Evolutionary conservation across 1,140 invertebrate species (phyloP), one percentile per base, ranked within the genome.

Genomic region (Brachionus plicatilis): DNA sequence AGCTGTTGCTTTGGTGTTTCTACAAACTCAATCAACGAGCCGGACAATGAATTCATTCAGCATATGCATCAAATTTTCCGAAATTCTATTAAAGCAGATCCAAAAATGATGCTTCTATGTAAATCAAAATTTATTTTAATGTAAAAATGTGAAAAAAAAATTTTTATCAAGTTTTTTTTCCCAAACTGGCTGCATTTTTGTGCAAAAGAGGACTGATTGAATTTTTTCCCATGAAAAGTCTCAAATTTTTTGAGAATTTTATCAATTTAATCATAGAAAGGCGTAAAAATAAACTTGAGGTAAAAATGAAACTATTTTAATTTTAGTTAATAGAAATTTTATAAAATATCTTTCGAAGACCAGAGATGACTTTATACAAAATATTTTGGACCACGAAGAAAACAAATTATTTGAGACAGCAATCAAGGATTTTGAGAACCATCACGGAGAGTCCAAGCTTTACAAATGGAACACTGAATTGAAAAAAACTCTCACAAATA

Each of bases 401-500:
- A 37, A 50, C 14, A 43, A 41, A 11, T 43, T 53, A 7, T 12
- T 20, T 27, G 85, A 85, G 27, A 41, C 43, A 78, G 33, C 20
- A 47, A 27, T 53, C 9, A 33, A 45, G n/a, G 68, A 45, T 14
- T 20, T 27, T n/a, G 24, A 68, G 14, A 24, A 14, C 17, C 17
- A 68, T 9, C n/a, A 82, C 9, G 27, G 60, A 4, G 65, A 65
- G 17, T 14, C 33, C 7, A 43, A 41, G 14, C 3, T 29, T 24
- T 14, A 82, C 24, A 68, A 68, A 82, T 50, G 45, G 45, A 47
- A 50, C 3, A 65, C 41, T 14, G 14, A 33, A 20, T 27, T 68
- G 11, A 83, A 68, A 68, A 83, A 85, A n/a, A 68, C 27, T 14
- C 86, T 90, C 17, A 88, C 87, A 0, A 88, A 89, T 41, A 85